Conservation (phyloP, 2,888 invertebrate species). For the Pammene aurita region DNA sequence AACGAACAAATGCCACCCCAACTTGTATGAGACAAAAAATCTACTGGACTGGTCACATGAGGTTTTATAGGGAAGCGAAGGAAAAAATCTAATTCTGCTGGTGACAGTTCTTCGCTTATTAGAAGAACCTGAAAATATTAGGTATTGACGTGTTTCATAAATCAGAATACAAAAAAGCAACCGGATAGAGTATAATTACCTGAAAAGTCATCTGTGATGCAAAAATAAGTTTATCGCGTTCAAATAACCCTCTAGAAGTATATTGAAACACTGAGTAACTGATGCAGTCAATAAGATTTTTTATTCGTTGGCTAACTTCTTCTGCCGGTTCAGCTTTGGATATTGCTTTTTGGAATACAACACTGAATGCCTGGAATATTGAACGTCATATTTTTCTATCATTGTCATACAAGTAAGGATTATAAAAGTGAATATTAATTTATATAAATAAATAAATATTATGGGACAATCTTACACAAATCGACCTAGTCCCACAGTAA, state of each 20-base stretch:
- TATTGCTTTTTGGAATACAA: slow-evolving; percentile 98
- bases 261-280: slow-evolving; percentile 97
- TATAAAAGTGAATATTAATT: not conserved
- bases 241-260: slow-evolving; percentile 96
- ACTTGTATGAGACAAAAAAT: slow-evolving; percentile 94
- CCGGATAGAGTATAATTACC: slow-evolving; percentile 74
- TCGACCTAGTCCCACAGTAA: too few species aligned
- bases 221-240: slow-evolving; percentile 98
- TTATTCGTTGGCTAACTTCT: slow-evolving; percentile 90
- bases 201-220: slow-evolving; percentile 98
- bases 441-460: too few species aligned
- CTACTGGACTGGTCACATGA: slow-evolving; percentile 96
- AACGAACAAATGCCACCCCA: slow-evolving; percentile 98
- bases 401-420: not conserved
- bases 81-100: slow-evolving; percentile 94
- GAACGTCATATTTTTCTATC: not conserved
- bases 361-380: slow-evolving; percentile 92
- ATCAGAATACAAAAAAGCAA: not conserved
- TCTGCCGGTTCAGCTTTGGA: slow-evolving; percentile 92
- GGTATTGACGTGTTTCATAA: not conserved
- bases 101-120: slow-evolving; percentile 92
- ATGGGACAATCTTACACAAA: too few species aligned
- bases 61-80: slow-evolving; percentile 96
- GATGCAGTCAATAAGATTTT: slow-evolving; percentile 96
- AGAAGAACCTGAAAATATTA: slow-evolving; percentile 87